Base-by-base conservation (phyloP, 2,888 invertebrate genomes). In the Volucella inflata region DNA sequence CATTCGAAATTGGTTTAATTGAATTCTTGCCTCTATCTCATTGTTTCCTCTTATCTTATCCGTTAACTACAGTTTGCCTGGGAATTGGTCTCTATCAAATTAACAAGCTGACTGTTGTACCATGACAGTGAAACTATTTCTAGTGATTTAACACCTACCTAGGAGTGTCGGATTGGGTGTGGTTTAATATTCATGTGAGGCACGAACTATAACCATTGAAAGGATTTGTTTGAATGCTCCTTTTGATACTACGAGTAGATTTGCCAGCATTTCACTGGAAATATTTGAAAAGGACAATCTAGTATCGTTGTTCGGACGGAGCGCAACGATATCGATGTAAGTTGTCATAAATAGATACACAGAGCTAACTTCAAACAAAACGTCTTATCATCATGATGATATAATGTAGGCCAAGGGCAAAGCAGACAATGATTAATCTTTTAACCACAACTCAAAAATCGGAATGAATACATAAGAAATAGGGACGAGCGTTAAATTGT, bases 1-100 rank as follows among this genome's bases (percentile, higher is more conserved):
- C 38, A 67, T 40, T 55, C 62, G 36, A 72, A 77, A 62, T 72
- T 82, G 60, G 59, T 79, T 75, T 59, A 84, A 76, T 84, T 84
- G 71, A 75, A 79, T 70, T 79, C 55, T 14, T 62, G 46, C 64
- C 50, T 68, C 42, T n/a, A 46, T 59, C 14, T 55, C 55, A n/a
- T 55, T 8, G 55, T 30, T 12, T 10, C 17, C 38, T 57, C 71
- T 84, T 84, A 84, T 84, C 84, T 75, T 72, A 70, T 75, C 67
- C 40, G 38, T 36, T 17, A 50, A 4, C 16, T 44, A 12, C 50
- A 10, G 65, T 21, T 64, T 53, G 8, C 12, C 11, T 70, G 62
- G 48, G 46, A 36, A 57, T 70, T 30, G 21, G 38, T 57, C 16
- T 40, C 10, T 53, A 17, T 17, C 44, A 38, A 53, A 50, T 21